Percentiles rank a stretch among this genome's conserved stretches.
Conservation (phyloP, 1,140 invertebrate species). For the Brachionus plicatilis region DNA sequence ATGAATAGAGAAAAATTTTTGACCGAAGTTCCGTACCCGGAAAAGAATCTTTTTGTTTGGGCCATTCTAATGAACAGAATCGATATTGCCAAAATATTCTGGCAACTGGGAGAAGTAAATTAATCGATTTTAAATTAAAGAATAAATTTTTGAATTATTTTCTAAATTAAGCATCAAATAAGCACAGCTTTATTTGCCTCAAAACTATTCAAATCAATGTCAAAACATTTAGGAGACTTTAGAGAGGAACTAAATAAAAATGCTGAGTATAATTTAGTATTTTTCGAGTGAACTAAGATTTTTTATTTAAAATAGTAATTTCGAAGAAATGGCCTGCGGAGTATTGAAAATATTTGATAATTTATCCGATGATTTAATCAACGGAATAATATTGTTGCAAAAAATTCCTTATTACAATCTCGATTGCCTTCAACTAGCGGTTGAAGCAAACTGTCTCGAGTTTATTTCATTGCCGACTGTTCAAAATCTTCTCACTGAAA, state of each 20-base stretch:
- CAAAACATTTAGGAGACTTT: constrained; percentile 46
- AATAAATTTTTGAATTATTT: not conserved
- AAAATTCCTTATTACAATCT: constrained; percentile 38
- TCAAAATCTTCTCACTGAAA: constrained; percentile 33
- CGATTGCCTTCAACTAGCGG: constrained; percentile 14
- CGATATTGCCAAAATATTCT: constrained; percentile 50
- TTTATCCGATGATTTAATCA: constrained; percentile 34
- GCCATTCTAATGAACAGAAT: constrained; percentile 51
- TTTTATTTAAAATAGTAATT: constrained; percentile 44
- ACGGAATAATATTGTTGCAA: constrained; percentile 22
- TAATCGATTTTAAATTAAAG: not conserved
- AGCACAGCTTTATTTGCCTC: constrained; percentile 48
- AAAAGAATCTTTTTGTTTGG: constrained; percentile 52
- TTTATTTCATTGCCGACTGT: constrained; percentile 18
- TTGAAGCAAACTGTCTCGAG: constrained; percentile 16
- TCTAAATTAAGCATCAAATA: constrained; percentile 41
- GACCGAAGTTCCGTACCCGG: constrained; percentile 45
- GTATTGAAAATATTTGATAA: constrained; percentile 46
- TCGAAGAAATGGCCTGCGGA: constrained; percentile 48
- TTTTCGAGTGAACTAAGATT: not conserved
- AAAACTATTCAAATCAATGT: constrained; percentile 46
- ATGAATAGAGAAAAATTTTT: not conserved
- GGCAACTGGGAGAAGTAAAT: constrained; percentile 47
- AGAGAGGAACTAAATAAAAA: constrained; percentile 43
- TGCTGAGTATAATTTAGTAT: constrained; percentile 40